Conservation (phyloP, 2,797 vertebrate genomes). For the Lates japonicus region DNA sequence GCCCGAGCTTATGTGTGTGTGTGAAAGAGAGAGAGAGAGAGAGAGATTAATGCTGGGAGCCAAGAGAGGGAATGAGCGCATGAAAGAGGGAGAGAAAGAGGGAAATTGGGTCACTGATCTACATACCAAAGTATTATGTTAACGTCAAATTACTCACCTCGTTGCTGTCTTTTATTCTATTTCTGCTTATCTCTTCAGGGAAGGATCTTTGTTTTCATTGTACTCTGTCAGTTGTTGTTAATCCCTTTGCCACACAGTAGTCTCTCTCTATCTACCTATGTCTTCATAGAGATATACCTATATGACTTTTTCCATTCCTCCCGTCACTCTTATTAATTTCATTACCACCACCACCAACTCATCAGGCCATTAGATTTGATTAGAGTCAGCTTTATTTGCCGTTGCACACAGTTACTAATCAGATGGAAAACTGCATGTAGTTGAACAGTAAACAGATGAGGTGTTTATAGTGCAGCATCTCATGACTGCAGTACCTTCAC, state of each 20-base stretch:
- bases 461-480: no score
- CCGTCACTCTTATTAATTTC: neutral
- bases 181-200: slow-evolving; percentile 24
- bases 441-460: neutral
- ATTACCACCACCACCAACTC: slow-evolving; percentile 9
- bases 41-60: neutral
- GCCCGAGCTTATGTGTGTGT: slow-evolving; percentile 38
- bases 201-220: slow-evolving; percentile 26
- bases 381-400: neutral
- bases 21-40: neutral
- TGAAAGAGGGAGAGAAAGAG: slow-evolving; percentile 47
- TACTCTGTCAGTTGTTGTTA: neutral
- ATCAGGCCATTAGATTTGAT: neutral
- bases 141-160: slow-evolving; percentile 79
- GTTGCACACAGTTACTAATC: neutral
- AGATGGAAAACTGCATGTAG: neutral
- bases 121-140: slow-evolving; percentile 83
- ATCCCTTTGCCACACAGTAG: no score
- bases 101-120: slow-evolving; percentile 88
- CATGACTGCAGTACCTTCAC: no score
- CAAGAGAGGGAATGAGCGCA: slow-evolving; percentile 5
- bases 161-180: slow-evolving; percentile 70
- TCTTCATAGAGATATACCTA: no score
- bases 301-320: neutral
- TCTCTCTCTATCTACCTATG: neutral